Percentiles rank a stretch among this genome's conserved stretches.
Evolutionary conservation across 2,888 invertebrate species (phyloP).

Genomic region (Tinea trinotella): DNA sequence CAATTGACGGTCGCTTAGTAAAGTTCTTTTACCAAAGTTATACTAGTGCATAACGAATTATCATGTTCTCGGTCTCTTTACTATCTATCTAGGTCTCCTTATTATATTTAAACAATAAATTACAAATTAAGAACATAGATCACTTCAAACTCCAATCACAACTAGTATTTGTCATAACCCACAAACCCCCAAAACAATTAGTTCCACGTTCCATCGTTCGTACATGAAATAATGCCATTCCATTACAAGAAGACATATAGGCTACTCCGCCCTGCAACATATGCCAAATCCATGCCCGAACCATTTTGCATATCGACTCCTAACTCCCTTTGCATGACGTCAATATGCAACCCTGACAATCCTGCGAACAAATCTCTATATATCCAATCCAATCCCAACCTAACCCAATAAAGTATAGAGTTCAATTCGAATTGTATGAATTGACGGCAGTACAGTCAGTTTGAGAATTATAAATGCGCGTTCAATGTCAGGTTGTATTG

Average conservation of each 20-base stretch:
- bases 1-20: too few species aligned
- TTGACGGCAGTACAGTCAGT: conserved; percentile 16
- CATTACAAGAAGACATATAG: conserved; percentile 61
- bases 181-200: conserved; percentile 16
- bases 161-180: neutral
- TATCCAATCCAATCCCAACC: conserved; percentile 21
- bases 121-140: too few species aligned
- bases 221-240: conserved; percentile 61
- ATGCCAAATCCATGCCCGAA: conserved; percentile 70
- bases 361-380: conserved; percentile 30
- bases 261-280: conserved; percentile 58
- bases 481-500: conserved; percentile 53
- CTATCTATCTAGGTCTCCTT: too few species aligned
- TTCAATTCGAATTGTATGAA: conserved; percentile 20
- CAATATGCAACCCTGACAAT: conserved; percentile 52
- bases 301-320: conserved; percentile 67
- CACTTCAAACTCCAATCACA: too few species aligned
- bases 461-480: conserved; percentile 12
- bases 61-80: too few species aligned
- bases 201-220: conserved; percentile 16
- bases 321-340: conserved; percentile 65
- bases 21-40: too few species aligned
- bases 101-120: too few species aligned
- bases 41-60: too few species aligned
- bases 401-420: neutral